These are phyloP conservation scores for Poecilia velifera DNA, from an alignment of 2,797 vertebrate genomes.

Conservation along the genomic window DNA sequence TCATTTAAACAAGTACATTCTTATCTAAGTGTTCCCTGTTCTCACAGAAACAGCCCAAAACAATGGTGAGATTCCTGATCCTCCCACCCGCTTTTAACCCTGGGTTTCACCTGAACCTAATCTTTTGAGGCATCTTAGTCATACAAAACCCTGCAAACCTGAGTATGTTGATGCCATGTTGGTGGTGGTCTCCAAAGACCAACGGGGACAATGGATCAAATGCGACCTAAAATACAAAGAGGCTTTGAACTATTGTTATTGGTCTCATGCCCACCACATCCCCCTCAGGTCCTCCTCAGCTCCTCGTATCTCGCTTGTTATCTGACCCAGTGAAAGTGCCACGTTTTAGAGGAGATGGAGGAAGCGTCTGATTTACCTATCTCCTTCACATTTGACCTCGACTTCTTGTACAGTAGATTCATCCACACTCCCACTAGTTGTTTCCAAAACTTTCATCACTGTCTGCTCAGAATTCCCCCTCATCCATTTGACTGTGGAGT, in stretches of 20 bases:
- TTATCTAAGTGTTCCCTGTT: slow-evolving; percentile 17
- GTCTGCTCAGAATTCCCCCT: slow-evolving; percentile 58
- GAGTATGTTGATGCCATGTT: slow-evolving; percentile 81
- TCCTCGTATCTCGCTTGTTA: slow-evolving; percentile 35
- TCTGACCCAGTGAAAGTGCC: slow-evolving; percentile 64
- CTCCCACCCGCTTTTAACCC: slow-evolving; percentile 38
- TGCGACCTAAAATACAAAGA: slow-evolving; percentile 60
- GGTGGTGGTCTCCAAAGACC: slow-evolving; percentile 78
- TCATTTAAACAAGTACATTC: slow-evolving; percentile 24
- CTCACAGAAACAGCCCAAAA: slow-evolving; percentile 32
- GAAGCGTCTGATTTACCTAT: slow-evolving; percentile 44
- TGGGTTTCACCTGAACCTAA: slow-evolving; percentile 73
- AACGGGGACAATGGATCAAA: slow-evolving; percentile 82
- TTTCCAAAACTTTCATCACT: slow-evolving; percentile 61
- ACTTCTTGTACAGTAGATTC: slow-evolving; percentile 39
- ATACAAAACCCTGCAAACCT: slow-evolving; percentile 68
- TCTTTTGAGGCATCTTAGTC: slow-evolving; percentile 68
- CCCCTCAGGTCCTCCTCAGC: slow-evolving; percentile 49
- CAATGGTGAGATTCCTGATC: slow-evolving; percentile 42
- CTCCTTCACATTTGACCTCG: slow-evolving; percentile 52
- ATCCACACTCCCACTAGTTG: slow-evolving; percentile 31
- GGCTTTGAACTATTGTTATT: slow-evolving; percentile 82
- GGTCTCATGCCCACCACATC: slow-evolving; percentile 56
- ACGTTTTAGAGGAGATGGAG: slow-evolving; percentile 34
- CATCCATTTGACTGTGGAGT: slow-evolving; percentile 44